Evolutionary conservation across 1,140 invertebrate genomes (phyloP), one percentile per base, ranked within the genome.

Genomic region (Luehdorfia chinensis): DNA sequence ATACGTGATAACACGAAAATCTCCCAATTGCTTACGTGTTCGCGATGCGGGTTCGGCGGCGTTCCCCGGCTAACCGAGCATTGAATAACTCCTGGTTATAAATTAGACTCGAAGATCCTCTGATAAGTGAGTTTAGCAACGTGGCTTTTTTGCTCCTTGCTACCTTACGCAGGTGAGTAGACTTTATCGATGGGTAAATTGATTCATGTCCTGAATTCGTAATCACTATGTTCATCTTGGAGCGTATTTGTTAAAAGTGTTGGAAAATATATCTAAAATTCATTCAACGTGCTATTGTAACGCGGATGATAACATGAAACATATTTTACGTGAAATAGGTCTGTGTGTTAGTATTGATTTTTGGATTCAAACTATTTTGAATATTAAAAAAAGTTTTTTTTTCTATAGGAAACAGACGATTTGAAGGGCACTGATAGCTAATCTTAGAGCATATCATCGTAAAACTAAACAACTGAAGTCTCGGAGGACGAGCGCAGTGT

Each of bases 1-100:
- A 83, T 83, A 83, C 78, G 76, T 83, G 78, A 83, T 81, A 81
- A 85, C 75, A 79, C 60, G 76, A 79, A 79, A 79, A 78, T 73
- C 81, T 79, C 70, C 74, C 81, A 75, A 85, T 79, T 81, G 78
- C 76, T 83, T 85, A 83, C 78, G 80, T 83, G 75, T 74, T 64
- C 55, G 63, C 71, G 72, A 66, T 62, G 57, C 49, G 62, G 61
- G 53, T 55, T 57, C 57, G 48, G 44, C 51, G 21, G 41, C 49
- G 55, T 47, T 57, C 57, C 63, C 60, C 47, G 50, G 60, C 57
- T 61, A 70, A 67, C 67, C 68, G 66, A 79, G 71, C 68, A 72
- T 72, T 73, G 68, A 77, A 75, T 80, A 77, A 75, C 75, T 79
- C 62, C 52, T 34, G 51, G 63, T 74, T 84, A 84, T 83, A 83